These are phyloP conservation scores for Rhineura floridana DNA, from an alignment of 2,113 vertebrate genomes.

Conservation along the genomic window DNA sequence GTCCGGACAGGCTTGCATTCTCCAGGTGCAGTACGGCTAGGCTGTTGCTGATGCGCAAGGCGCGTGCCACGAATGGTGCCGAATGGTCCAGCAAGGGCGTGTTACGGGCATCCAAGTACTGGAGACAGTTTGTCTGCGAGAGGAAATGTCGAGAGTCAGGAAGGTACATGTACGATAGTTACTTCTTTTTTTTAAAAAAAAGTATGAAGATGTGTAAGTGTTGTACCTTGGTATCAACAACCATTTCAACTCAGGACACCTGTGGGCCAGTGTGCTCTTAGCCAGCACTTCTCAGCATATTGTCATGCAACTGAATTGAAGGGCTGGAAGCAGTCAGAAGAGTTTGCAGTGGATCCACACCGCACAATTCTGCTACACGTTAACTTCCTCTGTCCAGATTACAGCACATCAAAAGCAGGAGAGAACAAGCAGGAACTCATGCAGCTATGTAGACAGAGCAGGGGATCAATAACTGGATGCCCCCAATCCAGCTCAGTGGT, in stretches of 20 bases:
- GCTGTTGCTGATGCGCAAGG: conserved; percentile 93
- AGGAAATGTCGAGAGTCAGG: neutral
- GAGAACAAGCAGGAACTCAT: no score
- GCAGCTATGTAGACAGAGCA: no score
- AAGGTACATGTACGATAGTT: neutral
- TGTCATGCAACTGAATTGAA: neutral
- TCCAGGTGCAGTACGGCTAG: conserved; percentile 91
- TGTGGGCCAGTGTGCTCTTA: no score
- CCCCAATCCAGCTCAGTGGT: no score
- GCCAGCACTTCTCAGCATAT: neutral
- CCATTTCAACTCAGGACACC: neutral
- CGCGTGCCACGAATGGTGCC: conserved; percentile 91
- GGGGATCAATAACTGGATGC: no score
- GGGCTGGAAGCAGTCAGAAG: neutral
- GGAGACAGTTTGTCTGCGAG: conserved; percentile 88
- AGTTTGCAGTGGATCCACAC: no score
- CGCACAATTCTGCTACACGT: no score
- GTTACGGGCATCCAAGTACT: conserved; percentile 91
- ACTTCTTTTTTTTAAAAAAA: rapidly evolving
- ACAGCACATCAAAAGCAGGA: no score
- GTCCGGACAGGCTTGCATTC: conserved; percentile 85
- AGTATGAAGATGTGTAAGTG: neutral
- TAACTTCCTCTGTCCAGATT: no score
- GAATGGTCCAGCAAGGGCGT: conserved; percentile 92
- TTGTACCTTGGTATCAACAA: no score